These are phyloP conservation scores for Hydractinia symbiolongicarpus DNA, from an alignment of 30 jellyfish, hydroid and myxozoan genomes.

Conservation along the genomic window DNA sequence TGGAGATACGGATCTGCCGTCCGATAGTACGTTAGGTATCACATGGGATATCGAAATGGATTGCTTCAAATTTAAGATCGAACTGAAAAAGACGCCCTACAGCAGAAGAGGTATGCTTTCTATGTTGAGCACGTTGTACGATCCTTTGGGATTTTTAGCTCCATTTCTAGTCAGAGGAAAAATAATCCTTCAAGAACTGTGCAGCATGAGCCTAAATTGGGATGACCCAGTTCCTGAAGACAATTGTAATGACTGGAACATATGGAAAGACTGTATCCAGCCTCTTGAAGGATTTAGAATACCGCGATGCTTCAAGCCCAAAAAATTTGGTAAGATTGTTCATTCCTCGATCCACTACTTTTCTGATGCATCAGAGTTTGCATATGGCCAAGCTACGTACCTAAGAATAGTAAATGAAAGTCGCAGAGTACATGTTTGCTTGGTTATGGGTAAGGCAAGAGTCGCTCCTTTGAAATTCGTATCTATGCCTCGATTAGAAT, in stretches of 20 bases:
- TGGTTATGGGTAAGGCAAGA: slow-evolving; percentile 28
- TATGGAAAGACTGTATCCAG: slow-evolving; percentile 32
- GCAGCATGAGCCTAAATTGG: neutral
- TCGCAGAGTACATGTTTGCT: slow-evolving; percentile 6
- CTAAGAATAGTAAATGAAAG: slow-evolving; percentile 1
- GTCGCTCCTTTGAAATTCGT: slow-evolving; percentile 28
- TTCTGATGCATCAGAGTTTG: slow-evolving; percentile 37
- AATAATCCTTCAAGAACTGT: slow-evolving; percentile 1
- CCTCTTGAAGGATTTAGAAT: slow-evolving; percentile 24
- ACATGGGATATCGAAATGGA: neutral
- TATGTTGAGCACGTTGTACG: slow-evolving; percentile 15
- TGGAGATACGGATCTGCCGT: neutral
- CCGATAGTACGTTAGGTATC: neutral
- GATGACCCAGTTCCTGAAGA: slow-evolving; percentile 28
- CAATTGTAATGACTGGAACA: slow-evolving; percentile 20
- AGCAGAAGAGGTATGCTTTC: slow-evolving; percentile 40
- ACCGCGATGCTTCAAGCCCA: slow-evolving; percentile 39
- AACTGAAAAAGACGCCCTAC: slow-evolving; percentile 7
- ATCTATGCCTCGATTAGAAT: slow-evolving; percentile 30
- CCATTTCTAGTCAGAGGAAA: slow-evolving; percentile 21
- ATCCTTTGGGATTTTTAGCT: slow-evolving; percentile 22
- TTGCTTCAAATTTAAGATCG: neutral
- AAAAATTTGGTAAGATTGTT: slow-evolving; percentile 13
- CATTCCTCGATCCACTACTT: slow-evolving; percentile 26
- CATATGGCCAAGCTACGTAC: slow-evolving; percentile 22